Evolutionary conservation across 2,888 invertebrate species (phyloP).

Genomic region (Drosophila engyochracea): DNA sequence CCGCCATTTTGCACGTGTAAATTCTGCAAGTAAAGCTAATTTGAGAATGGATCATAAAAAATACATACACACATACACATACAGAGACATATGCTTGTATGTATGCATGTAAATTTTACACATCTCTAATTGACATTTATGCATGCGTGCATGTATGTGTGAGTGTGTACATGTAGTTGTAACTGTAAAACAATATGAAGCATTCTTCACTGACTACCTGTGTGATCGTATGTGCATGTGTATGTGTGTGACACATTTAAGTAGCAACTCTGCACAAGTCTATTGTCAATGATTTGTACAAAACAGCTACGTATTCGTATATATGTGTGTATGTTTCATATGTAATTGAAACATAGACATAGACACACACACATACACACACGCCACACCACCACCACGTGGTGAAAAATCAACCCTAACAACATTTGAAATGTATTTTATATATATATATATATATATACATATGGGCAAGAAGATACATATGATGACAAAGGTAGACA

Average conservation of each 20-base stretch:
- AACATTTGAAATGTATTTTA: slow-evolving; percentile 50
- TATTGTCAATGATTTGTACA: slow-evolving; percentile 48
- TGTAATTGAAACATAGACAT: slow-evolving; percentile 31
- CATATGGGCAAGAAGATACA: slow-evolving; percentile 18
- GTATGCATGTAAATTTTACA: background rate
- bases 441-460: slow-evolving; percentile 27
- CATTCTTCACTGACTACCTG: slow-evolving; percentile 41
- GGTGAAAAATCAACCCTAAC: slow-evolving; percentile 80
- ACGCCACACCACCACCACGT: slow-evolving; percentile 71
- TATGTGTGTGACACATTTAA: slow-evolving; percentile 36
- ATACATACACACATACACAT: background rate
- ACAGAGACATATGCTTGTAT: background rate
- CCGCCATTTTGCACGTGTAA: slow-evolving; percentile 82
- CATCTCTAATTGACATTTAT: background rate
- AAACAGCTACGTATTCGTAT: slow-evolving; percentile 13
- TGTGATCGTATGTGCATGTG: slow-evolving; percentile 21
- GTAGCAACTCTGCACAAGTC: slow-evolving; percentile 34
- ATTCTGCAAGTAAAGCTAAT: slow-evolving; percentile 55
- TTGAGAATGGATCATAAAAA: background rate
- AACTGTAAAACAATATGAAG: slow-evolving; percentile 26
- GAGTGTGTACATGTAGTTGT: background rate
- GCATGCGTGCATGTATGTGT: background rate
- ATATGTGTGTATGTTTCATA: background rate
- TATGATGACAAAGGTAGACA: slow-evolving; percentile 9
- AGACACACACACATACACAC: background rate